Evolutionary conservation across 2,797 vertebrate genomes (phyloP).

Genomic region (Cossypha dichroa): DNA sequence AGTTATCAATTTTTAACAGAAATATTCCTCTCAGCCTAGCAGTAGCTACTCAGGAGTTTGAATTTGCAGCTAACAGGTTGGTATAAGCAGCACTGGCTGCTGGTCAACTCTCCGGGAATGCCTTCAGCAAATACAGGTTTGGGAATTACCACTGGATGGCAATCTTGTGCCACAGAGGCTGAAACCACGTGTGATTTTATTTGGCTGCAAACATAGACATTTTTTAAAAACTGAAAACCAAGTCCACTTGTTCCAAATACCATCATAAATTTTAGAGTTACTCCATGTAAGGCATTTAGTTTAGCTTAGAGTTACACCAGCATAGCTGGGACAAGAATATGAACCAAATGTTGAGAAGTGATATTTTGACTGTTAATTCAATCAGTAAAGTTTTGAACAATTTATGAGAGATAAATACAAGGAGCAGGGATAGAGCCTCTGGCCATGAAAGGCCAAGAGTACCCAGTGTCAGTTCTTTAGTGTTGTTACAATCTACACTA

Average conservation of each 20-base stretch:
- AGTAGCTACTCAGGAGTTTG: background rate
- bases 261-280: slow-evolving; percentile 4
- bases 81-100: background rate
- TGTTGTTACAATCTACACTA: background rate
- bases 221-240: background rate
- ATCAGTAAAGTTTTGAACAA: background rate
- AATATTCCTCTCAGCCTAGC: background rate
- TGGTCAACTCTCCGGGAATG: background rate
- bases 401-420: background rate
- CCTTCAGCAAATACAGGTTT: background rate
- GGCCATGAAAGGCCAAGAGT: background rate
- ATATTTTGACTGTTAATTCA: slow-evolving; percentile 1
- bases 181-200: background rate
- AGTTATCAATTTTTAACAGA: background rate
- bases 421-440: background rate
- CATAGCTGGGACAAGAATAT: background rate
- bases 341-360: background rate
- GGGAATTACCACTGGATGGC: slow-evolving; percentile 47
- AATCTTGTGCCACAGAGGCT: slow-evolving; percentile 17
- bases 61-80: background rate
- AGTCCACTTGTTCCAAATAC: background rate
- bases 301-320: background rate
- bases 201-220: background rate
- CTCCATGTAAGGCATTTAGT: background rate
- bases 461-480: background rate